Evolutionary conservation across 2,797 vertebrate species (phyloP).

Genomic region (Chrysocyon brachyurus): DNA sequence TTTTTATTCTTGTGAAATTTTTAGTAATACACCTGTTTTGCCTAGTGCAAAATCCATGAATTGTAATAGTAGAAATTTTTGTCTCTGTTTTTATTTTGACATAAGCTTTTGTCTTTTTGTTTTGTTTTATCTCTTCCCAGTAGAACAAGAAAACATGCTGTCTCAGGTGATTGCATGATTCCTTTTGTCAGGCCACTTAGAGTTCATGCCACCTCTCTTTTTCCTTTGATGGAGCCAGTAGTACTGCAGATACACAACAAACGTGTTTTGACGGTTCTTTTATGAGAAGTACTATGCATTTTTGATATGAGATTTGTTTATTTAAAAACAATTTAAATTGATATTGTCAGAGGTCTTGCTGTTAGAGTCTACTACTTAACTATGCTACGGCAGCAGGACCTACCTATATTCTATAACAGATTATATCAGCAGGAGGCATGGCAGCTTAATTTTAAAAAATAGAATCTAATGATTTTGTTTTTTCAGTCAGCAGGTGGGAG

Average conservation of each 20-base stretch:
- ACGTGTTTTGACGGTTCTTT: slow-evolving; percentile 48
- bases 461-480: slow-evolving; percentile 67
- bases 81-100: slow-evolving; percentile 6
- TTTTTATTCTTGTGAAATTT: neutral
- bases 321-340: slow-evolving; percentile 73
- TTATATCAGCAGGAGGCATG: slow-evolving; percentile 42
- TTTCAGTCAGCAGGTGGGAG: slow-evolving; percentile 45
- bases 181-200: slow-evolving; percentile 13
- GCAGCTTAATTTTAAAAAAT: slow-evolving; percentile 55
- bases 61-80: neutral
- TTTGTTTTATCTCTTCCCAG: neutral
- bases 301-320: slow-evolving; percentile 64
- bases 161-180: neutral
- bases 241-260: neutral
- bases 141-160: neutral
- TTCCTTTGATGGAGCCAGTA: neutral
- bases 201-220: neutral
- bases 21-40: neutral
- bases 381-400: neutral
- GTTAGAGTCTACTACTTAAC: slow-evolving; percentile 64
- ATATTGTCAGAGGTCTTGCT: slow-evolving; percentile 54
- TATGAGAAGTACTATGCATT: slow-evolving; percentile 15
- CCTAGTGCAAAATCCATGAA: neutral
- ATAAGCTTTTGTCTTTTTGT: neutral
- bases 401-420: slow-evolving; percentile 53